phyloP scores from a whole-genome alignment of 1,140 invertebrate species.

The Philaenus spumarius region DNA sequence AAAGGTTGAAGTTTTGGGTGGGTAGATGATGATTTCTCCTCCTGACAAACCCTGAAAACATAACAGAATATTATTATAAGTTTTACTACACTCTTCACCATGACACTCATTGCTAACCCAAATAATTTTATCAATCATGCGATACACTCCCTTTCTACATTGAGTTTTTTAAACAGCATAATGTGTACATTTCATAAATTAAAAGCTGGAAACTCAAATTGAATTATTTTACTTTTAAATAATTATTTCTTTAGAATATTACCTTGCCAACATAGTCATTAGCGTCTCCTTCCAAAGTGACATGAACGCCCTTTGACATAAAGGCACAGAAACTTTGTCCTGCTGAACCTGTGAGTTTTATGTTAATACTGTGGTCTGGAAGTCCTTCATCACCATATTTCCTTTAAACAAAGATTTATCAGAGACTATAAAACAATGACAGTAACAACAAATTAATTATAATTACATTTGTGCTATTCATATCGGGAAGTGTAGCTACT shows the following conservation, averaged over 20 bases:
- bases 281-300: constrained; percentile 87
- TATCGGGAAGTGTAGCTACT: neutral
- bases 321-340: constrained; percentile 99
- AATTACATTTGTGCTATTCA: neutral
- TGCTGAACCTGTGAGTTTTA: constrained; percentile 83
- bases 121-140: too few relatives aligned
- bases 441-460: neutral
- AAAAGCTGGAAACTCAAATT: too few relatives aligned
- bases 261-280: constrained; percentile 96
- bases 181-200: too few relatives aligned
- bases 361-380: constrained; percentile 74
- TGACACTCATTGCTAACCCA: too few relatives aligned
- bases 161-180: neutral
- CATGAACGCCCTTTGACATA: constrained; percentile 75
- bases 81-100: neutral
- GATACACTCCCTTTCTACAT: too few relatives aligned
- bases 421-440: neutral
- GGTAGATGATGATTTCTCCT: constrained; percentile 89
- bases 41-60: constrained; percentile 77
- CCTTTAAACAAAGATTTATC: constrained; percentile 42
- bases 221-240: neutral
- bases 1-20: constrained; percentile 75
- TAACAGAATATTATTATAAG: neutral
- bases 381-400: constrained; percentile 84
- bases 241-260: constrained; percentile 7